Evolutionary conservation across 2,113 vertebrate genomes (phyloP).

Genomic region (Sporophila hypoxantha): DNA sequence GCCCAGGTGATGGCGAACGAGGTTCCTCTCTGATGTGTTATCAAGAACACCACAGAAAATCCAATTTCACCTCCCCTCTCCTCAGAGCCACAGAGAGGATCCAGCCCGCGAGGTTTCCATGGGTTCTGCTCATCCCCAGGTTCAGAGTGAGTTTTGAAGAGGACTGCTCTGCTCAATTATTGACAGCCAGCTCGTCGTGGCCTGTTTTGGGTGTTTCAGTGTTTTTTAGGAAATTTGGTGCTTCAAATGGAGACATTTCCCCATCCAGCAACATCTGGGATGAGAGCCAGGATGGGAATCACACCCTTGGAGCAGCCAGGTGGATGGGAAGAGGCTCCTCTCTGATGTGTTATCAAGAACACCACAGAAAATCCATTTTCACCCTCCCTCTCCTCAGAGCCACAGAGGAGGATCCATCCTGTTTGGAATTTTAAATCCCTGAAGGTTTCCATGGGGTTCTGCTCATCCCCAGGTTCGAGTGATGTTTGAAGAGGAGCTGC

Average conservation of each 20-base stretch:
- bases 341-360: neutral
- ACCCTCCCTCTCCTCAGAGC: neutral
- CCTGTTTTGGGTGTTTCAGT: no score
- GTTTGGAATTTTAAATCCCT: neutral
- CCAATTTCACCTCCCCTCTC: neutral
- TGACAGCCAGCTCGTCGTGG: no score
- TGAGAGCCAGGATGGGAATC: neutral
- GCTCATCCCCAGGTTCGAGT: neutral
- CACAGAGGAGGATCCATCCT: neutral
- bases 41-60: neutral
- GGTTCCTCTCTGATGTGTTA: no score
- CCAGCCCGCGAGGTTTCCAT: neutral
- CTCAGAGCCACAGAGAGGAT: rapidly evolving
- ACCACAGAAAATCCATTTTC: neutral
- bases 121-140: neutral
- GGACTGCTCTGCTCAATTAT: neutral
- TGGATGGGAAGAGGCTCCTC: neutral
- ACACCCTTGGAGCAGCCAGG: rapidly evolving
- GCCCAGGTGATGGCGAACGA: no score
- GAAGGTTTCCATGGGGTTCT: neutral
- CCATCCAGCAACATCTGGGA: no score
- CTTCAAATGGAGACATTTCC: no score
- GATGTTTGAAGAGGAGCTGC: neutral
- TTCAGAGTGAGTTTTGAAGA: neutral
- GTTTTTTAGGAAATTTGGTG: no score